These are phyloP conservation scores for Myotis brandtii DNA, from an alignment of 2,113 vertebrate genomes.

Conservation along the genomic window DNA sequence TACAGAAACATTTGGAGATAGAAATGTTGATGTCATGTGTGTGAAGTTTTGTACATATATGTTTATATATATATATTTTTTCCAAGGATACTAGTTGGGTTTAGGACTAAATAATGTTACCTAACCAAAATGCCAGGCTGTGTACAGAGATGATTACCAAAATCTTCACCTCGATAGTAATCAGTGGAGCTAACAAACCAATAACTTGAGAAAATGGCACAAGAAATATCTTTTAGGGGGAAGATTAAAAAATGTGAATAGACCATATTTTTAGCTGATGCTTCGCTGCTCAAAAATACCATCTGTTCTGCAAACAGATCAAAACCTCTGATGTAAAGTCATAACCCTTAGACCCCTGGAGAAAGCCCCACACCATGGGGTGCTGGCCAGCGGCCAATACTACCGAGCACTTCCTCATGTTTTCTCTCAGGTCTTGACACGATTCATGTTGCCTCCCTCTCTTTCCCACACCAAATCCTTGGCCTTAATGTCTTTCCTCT, in stretches of 20 bases:
- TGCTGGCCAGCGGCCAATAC: too few relatives aligned
- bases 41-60: not conserved
- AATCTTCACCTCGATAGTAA: not conserved
- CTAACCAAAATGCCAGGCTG: not conserved
- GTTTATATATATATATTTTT: not conserved
- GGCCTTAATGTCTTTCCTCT: rapidly evolving
- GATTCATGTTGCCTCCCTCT: not conserved
- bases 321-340: not conserved
- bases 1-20: not conserved
- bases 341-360: too few relatives aligned
- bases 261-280: not conserved
- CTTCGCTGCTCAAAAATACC: not conserved
- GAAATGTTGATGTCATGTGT: not conserved
- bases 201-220: not conserved
- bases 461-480: not conserved
- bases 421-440: not conserved
- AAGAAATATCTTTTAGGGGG: too few relatives aligned
- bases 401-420: rapidly evolving
- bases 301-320: not conserved
- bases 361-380: not conserved
- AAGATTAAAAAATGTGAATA: not conserved
- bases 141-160: not conserved
- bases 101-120: not conserved
- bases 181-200: not conserved
- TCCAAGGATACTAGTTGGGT: not conserved